These are phyloP conservation scores for Coranthus polyacanthus DNA, from an alignment of 2,797 vertebrate species.

Conservation along the genomic window DNA sequence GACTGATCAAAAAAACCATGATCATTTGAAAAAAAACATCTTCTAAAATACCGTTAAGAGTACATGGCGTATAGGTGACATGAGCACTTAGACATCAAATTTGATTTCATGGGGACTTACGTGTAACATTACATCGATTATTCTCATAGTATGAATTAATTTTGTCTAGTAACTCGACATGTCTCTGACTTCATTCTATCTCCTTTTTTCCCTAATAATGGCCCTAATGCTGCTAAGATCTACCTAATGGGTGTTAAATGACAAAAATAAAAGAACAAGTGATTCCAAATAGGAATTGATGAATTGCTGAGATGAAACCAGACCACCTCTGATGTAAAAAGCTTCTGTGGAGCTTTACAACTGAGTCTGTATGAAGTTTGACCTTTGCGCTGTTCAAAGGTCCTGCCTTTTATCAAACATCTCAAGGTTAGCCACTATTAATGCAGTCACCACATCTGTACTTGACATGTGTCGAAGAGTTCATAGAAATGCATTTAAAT, in stretches of 20 bases:
- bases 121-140: neutral
- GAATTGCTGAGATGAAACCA: slow-evolving; percentile 59
- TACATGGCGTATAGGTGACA: too few relatives aligned
- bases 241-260: slow-evolving; percentile 53
- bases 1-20: too few relatives aligned
- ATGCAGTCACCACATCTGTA: slow-evolving; percentile 51
- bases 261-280: slow-evolving; percentile 36
- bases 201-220: slow-evolving; percentile 22
- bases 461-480: slow-evolving; percentile 51
- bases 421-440: slow-evolving; percentile 70
- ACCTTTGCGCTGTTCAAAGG: slow-evolving; percentile 40
- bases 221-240: slow-evolving; percentile 25
- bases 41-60: too few relatives aligned
- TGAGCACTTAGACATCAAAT: too few relatives aligned
- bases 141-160: neutral
- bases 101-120: neutral
- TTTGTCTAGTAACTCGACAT: neutral
- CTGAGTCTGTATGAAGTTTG: slow-evolving; percentile 56
- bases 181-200: neutral
- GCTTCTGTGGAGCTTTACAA: slow-evolving; percentile 79
- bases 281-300: slow-evolving; percentile 76
- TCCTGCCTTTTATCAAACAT: slow-evolving; percentile 47
- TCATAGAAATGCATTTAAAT: slow-evolving; percentile 64
- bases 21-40: too few relatives aligned
- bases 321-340: slow-evolving; percentile 62